Conservation (phyloP, 2,888 invertebrate genomes). For the Drosophila mulleri region DNA sequence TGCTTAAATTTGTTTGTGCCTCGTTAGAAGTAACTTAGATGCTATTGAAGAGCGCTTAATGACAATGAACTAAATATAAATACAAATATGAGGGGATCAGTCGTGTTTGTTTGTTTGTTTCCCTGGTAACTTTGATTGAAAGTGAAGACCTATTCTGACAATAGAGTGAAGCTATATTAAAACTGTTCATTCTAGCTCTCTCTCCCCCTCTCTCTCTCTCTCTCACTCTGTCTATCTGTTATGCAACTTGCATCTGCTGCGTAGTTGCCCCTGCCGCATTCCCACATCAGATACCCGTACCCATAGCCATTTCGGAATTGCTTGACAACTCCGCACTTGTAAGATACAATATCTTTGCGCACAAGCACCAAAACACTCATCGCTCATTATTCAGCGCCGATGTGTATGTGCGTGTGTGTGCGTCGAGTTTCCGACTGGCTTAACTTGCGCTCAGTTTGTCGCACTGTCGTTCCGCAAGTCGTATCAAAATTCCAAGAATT, state of each 20-base stretch:
- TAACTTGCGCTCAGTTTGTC: constrained; percentile 15
- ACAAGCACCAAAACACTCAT: constrained; percentile 23
- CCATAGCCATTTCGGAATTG: neutral
- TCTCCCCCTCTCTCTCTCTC: neutral
- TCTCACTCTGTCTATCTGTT: neutral
- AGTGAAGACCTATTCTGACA: neutral
- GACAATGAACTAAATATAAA: neutral
- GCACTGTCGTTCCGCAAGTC: constrained; percentile 8
- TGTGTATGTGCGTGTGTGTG: constrained; percentile 7
- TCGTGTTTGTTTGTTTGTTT: neutral
- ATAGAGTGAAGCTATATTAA: neutral
- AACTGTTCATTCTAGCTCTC: neutral
- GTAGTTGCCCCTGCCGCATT: constrained; percentile 3
- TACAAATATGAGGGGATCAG: neutral
- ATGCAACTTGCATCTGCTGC: constrained; percentile 10
- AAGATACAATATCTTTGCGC: constrained; percentile 30
- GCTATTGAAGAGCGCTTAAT: neutral
- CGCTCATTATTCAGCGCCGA: constrained; percentile 36
- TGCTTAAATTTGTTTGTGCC: neutral
- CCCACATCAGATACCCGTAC: neutral
- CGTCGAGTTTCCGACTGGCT: constrained; percentile 17
- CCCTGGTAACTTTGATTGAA: neutral
- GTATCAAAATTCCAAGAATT: constrained; percentile 71
- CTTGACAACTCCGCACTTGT: constrained; percentile 12
- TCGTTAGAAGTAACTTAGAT: neutral